These are phyloP conservation scores for Cygnus olor DNA, from an alignment of 2,797 vertebrate species.

Conservation along the genomic window DNA sequence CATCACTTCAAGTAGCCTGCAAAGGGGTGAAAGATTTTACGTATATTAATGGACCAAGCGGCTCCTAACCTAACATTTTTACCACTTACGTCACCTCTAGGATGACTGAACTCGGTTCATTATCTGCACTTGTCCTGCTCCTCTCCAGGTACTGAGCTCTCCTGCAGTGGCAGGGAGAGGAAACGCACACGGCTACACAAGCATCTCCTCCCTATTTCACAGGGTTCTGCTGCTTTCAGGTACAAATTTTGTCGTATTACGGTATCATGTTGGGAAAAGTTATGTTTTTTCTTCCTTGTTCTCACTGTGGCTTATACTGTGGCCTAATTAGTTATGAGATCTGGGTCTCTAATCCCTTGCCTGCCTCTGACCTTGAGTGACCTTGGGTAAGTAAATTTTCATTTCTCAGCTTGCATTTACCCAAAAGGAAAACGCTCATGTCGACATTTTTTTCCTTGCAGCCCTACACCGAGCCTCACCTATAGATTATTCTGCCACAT, in stretches of 20 bases:
- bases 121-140: background rate
- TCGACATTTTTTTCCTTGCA: accelerated
- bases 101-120: background rate
- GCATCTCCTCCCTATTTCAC: background rate
- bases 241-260: background rate
- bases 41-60: background rate
- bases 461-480: background rate
- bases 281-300: background rate
- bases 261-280: background rate
- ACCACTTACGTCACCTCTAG: background rate
- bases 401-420: background rate
- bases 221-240: background rate
- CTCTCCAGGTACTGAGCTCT: background rate
- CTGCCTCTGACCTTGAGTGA: slow-evolving; percentile 16
- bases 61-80: background rate
- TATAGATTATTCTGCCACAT: background rate
- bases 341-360: background rate
- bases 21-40: background rate
- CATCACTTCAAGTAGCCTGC: background rate
- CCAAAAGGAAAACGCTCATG: background rate
- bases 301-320: background rate
- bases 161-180: background rate
- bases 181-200: background rate
- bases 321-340: slow-evolving; percentile 29
- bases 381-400: background rate